Evolutionary conservation across 1,140 invertebrate genomes (phyloP), one percentile per base, ranked within the genome.

Genomic region (Drosophila neocordata): DNA sequence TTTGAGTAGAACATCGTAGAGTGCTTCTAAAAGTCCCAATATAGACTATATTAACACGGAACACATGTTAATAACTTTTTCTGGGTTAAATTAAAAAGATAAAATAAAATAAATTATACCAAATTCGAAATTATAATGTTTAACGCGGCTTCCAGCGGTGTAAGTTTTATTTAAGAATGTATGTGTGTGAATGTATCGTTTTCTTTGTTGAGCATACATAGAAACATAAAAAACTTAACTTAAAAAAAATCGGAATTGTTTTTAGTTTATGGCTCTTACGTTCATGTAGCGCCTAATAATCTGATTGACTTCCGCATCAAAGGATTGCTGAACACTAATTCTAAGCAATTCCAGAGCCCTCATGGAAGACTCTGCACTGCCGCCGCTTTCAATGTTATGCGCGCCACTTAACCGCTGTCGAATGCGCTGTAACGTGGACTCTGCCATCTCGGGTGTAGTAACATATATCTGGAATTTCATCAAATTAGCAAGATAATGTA

Each of bases 271-370:
- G 27, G 27, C 15, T 13, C 68, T 22, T 67, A 94, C 94, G 62
- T 94, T 93, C 58, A 94, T 90, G 73, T 94, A 95, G 64, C 93
- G 93, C 62, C 93, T 92, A 41, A 95, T 92, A 9, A 95, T 92
- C 12, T 90, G 89, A 81, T 95, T 93, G 41, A 95, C 93, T 75
- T 95, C 95, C 73, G 94, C 93, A 88, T 95, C 95, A 34, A 95
- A 94, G 12, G 91, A 91, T 57, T 92, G 91, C 80, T 95, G 95
- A 38, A 95, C 85, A 79, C 93, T 94, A 73, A 94, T 94, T 41
- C 95, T 87, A 9, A 95, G 80, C 6, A 95, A 74, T 77, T 95
- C 94, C 37, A 95, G 76, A 1, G 94, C 94, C 73, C 94, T 74
- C 83, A 91, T 94, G 12, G 93, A 92, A 18, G 94, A 91, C 74